phyloP scores from a whole-genome alignment of 2,888 invertebrate species.

The Emmelina monodactyla region DNA sequence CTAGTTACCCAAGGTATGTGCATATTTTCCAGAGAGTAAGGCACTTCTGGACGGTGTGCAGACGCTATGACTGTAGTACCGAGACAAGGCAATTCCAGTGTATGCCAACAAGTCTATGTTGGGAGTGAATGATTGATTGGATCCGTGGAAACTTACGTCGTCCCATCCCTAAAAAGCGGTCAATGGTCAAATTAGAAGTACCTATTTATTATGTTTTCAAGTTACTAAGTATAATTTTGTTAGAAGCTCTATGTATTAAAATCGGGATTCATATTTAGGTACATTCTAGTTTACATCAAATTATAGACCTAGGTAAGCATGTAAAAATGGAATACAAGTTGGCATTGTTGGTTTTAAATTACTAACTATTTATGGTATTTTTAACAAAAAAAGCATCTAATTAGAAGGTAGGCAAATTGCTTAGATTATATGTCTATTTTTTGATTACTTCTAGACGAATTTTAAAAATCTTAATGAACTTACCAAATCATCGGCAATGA shows the following conservation, averaged over 20 bases:
- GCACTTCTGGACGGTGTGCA: constrained; percentile 87
- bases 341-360: too few species aligned
- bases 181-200: neutral
- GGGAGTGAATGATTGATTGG: constrained; percentile 84
- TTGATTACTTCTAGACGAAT: neutral
- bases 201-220: neutral
- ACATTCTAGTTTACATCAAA: too few species aligned
- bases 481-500: constrained; percentile 86
- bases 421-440: too few species aligned
- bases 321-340: too few species aligned
- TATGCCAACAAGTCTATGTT: constrained; percentile 89
- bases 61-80: constrained; percentile 82
- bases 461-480: constrained; percentile 26
- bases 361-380: too few species aligned
- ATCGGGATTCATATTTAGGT: too few species aligned
- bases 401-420: too few species aligned
- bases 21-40: constrained; percentile 84
- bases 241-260: too few species aligned
- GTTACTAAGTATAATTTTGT: neutral
- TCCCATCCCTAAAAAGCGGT: constrained; percentile 79
- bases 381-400: too few species aligned
- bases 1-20: constrained; percentile 75
- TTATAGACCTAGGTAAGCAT: too few species aligned
- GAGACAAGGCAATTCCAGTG: constrained; percentile 82
- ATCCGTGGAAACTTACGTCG: constrained; percentile 90